Evolutionary conservation across 2,113 vertebrate species (phyloP).

Genomic region (Trogon surrucura): DNA sequence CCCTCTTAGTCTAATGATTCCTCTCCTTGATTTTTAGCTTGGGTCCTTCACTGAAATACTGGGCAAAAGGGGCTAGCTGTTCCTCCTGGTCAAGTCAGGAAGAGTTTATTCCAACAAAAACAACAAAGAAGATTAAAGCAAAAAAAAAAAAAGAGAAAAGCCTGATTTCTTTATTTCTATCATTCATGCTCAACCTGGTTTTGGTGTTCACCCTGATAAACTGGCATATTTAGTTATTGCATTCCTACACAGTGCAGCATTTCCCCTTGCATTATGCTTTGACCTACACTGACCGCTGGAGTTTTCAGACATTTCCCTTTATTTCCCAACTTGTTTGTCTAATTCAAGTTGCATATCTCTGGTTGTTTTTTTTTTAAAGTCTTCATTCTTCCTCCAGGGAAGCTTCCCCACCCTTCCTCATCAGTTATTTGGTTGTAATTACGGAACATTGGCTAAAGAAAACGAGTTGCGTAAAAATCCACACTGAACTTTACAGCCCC

Average conservation of each 20-base stretch:
- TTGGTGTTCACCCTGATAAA: neutral
- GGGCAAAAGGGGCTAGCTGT: neutral
- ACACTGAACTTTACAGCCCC: neutral
- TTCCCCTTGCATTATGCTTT: neutral
- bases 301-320: neutral
- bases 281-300: neutral
- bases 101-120: neutral
- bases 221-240: neutral
- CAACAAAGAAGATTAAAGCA: neutral
- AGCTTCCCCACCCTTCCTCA: constrained; percentile 50
- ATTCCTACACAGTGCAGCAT: neutral
- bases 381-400: neutral
- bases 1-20: neutral
- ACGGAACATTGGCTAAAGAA: constrained; percentile 13
- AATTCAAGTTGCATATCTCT: neutral
- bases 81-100: neutral
- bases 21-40: neutral
- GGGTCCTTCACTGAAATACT: neutral
- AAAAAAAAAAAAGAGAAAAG: neutral
- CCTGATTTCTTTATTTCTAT: neutral
- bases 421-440: neutral
- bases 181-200: neutral
- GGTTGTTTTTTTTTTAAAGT: neutral
- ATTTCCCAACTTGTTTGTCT: neutral
- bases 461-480: neutral